These are phyloP conservation scores for Thecocarcelia acutangulata DNA, from an alignment of 2,888 invertebrate genomes.

Conservation along the genomic window DNA sequence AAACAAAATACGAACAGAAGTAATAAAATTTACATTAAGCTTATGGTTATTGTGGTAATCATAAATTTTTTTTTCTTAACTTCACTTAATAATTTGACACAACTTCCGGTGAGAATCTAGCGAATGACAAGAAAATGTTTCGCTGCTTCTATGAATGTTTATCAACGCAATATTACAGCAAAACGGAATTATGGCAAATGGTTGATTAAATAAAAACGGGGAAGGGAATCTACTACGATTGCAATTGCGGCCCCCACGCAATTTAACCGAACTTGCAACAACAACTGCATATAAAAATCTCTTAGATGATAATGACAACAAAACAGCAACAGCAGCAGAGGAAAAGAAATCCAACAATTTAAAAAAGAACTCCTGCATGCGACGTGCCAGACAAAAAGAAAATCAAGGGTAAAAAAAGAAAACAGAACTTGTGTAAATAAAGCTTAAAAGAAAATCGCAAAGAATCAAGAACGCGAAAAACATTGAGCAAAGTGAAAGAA, in stretches of 20 bases:
- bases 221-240: slow-evolving; percentile 39
- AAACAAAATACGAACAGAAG: no score
- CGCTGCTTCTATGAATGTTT: slow-evolving; percentile 31
- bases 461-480: slow-evolving; percentile 45
- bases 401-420: background rate
- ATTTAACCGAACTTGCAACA: slow-evolving; percentile 23
- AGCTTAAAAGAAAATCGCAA: slow-evolving; percentile 34
- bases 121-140: slow-evolving; percentile 9
- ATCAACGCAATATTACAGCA: background rate
- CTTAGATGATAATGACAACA: slow-evolving; percentile 52
- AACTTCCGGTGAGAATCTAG: slow-evolving; percentile 53
- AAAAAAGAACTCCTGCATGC: slow-evolving; percentile 28
- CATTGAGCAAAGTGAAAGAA: slow-evolving; percentile 37
- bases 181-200: slow-evolving; percentile 33
- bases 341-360: slow-evolving; percentile 33
- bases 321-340: slow-evolving; percentile 27
- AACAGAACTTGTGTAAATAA: slow-evolving; percentile 25
- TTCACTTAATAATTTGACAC: slow-evolving; percentile 41
- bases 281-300: slow-evolving; percentile 35
- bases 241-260: slow-evolving; percentile 62
- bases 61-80: background rate
- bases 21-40: no score
- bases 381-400: slow-evolving; percentile 41
- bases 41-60: background rate
- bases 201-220: slow-evolving; percentile 11